phyloP scores from a whole-genome alignment of 2,797 vertebrate genomes.

The Euthynnus affinis region DNA sequence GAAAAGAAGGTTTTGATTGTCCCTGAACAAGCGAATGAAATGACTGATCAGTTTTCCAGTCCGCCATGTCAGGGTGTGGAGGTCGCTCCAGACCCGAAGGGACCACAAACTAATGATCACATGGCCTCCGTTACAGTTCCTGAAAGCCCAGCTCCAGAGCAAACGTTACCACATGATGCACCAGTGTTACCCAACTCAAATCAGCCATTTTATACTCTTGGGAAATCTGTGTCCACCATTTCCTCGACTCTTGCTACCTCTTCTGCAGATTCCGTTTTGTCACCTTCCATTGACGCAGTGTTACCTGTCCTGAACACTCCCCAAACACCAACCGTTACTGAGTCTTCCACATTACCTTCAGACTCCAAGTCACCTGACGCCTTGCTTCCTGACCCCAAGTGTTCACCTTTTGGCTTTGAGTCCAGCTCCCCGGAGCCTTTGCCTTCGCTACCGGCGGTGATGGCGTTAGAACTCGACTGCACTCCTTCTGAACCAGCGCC shows the following conservation, averaged over 20 bases:
- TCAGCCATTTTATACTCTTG: conserved; percentile 15
- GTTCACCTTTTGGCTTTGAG: conserved; percentile 70
- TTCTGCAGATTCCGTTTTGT: conserved; percentile 6
- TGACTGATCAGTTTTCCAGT: background rate
- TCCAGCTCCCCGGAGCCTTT: conserved; percentile 74
- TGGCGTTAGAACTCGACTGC: conserved; percentile 55
- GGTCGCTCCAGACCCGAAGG: conserved; percentile 8
- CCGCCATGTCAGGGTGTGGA: background rate
- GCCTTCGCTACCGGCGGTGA: conserved; percentile 53
- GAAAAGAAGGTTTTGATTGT: background rate
- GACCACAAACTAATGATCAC: background rate
- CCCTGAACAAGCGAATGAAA: background rate
- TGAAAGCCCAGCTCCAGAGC: conserved; percentile 14
- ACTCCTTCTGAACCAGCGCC: conserved; percentile 8
- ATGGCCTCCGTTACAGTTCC: background rate
- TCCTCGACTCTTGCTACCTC: conserved; percentile 54
- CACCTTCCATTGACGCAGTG: conserved; percentile 21
- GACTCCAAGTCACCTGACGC: conserved; percentile 31
- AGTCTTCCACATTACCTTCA: conserved; percentile 38
- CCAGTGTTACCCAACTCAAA: conserved; percentile 42
- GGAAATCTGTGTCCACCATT: conserved; percentile 5
- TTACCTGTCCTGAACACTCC: conserved; percentile 17
- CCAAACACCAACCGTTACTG: conserved; percentile 22
- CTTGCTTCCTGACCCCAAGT: conserved; percentile 63
- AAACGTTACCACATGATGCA: background rate